phyloP scores from a whole-genome alignment of 2,113 vertebrate species.

The Tichodroma muraria region DNA sequence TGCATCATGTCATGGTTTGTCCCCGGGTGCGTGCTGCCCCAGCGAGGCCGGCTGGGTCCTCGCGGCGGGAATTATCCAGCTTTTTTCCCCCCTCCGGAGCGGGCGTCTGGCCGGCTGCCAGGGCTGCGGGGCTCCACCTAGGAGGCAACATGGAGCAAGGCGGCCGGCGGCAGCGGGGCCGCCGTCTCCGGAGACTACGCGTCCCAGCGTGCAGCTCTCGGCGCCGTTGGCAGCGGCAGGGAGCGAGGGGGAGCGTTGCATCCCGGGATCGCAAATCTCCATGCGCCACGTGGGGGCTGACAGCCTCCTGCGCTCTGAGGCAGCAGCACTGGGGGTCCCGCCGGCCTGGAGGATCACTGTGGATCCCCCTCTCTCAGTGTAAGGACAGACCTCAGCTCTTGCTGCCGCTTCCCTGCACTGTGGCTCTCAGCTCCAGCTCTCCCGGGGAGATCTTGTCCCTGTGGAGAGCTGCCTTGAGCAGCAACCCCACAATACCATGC shows the following conservation, averaged over 20 bases:
- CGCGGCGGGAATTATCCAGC: neutral
- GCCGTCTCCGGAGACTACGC: neutral
- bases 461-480: neutral
- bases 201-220: conserved; percentile 26
- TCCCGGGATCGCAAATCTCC: conserved; percentile 25
- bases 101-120: neutral
- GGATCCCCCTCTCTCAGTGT: accelerated
- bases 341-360: accelerated
- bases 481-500: accelerated
- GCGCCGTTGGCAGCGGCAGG: neutral
- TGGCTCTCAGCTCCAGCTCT: neutral
- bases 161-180: neutral
- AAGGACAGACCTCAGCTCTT: neutral
- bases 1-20: neutral
- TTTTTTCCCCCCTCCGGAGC: neutral
- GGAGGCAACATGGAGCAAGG: conserved; percentile 29
- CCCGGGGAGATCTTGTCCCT: neutral
- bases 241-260: neutral
- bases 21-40: accelerated
- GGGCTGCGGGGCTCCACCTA: conserved; percentile 3
- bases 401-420: accelerated
- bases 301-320: neutral
- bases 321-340: neutral
- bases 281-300: conserved; percentile 21
- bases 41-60: neutral